Percentiles rank a stretch among this genome's conserved stretches.
Evolutionary conservation across 2,888 invertebrate species (phyloP).

Genomic region (Lymantria monacha): DNA sequence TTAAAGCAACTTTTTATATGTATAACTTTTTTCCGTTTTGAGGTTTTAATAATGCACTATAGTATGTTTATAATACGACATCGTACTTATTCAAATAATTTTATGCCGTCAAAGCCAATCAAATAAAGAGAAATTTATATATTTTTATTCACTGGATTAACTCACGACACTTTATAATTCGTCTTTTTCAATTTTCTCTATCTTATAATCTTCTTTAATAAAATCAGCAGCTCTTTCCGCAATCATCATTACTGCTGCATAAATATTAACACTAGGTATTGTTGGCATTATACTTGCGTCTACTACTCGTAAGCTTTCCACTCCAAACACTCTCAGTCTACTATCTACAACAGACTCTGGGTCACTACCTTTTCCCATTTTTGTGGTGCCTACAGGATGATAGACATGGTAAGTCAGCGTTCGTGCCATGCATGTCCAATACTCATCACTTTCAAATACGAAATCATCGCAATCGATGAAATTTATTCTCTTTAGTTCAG

Average conservation of each 20-base stretch:
- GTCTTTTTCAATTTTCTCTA: conserved; percentile 36
- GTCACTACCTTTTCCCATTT: conserved; percentile 61
- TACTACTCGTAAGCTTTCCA: conserved; percentile 57
- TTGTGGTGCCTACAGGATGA: conserved; percentile 71
- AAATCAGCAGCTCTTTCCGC: conserved; percentile 71
- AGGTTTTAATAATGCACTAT: too few relatives aligned
- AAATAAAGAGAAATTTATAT: too few relatives aligned
- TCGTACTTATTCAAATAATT: too few relatives aligned
- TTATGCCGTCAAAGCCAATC: too few relatives aligned
- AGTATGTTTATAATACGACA: too few relatives aligned
- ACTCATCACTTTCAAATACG: conserved; percentile 55
- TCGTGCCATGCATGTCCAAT: conserved; percentile 73
- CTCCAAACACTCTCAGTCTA: conserved; percentile 52
- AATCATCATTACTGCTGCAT: conserved; percentile 72
- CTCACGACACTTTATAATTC: conserved; percentile 45
- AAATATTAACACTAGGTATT: conserved; percentile 68
- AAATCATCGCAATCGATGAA: conserved; percentile 57
- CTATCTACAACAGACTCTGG: conserved; percentile 57
- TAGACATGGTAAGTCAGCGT: conserved; percentile 69
- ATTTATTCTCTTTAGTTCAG: conserved; percentile 57
- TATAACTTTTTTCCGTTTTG: too few relatives aligned
- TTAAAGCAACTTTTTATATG: too few relatives aligned
- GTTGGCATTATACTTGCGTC: conserved; percentile 75
- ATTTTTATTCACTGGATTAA: too few relatives aligned
- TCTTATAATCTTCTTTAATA: conserved; percentile 55